Conservation (phyloP, 2,888 invertebrate species). For the Ochlodes sylvanus region DNA sequence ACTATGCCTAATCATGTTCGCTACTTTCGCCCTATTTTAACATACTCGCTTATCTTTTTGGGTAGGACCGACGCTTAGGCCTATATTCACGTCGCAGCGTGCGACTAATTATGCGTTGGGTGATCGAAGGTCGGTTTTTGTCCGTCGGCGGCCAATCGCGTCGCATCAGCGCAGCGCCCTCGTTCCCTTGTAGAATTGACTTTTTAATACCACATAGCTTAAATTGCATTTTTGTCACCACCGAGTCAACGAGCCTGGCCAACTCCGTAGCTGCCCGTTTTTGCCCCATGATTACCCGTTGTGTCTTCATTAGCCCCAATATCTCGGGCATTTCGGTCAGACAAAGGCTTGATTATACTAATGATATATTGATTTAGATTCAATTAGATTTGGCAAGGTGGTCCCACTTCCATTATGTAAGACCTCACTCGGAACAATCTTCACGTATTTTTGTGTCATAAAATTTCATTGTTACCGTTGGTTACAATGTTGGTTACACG, state of each 20-base stretch:
- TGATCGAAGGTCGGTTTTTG: slow-evolving; percentile 69
- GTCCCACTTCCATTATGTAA: slow-evolving; percentile 26
- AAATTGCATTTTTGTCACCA: slow-evolving; percentile 84
- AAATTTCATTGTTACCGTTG: slow-evolving; percentile 23
- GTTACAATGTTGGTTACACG: neutral
- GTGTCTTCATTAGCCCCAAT: slow-evolving; percentile 73
- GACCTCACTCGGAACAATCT: slow-evolving; percentile 10
- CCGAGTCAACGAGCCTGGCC: slow-evolving; percentile 39
- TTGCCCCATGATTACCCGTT: slow-evolving; percentile 62
- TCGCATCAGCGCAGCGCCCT: slow-evolving; percentile 53
- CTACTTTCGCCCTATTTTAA: no score
- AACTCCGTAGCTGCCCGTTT: slow-evolving; percentile 59
- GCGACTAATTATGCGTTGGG: slow-evolving; percentile 78
- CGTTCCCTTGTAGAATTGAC: slow-evolving; percentile 66
- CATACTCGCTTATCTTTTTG: neutral
- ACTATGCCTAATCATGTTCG: no score
- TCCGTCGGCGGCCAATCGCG: slow-evolving; percentile 50
- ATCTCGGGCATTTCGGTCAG: slow-evolving; percentile 53
- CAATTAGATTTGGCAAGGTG: slow-evolving; percentile 43
- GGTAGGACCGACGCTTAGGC: slow-evolving; percentile 25
- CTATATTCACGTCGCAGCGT: slow-evolving; percentile 62
- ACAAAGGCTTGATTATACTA: slow-evolving; percentile 57
- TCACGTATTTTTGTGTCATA: slow-evolving; percentile 21
- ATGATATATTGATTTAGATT: slow-evolving; percentile 48
- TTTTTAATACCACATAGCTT: slow-evolving; percentile 77